Percentiles rank a stretch among this genome's conserved stretches.
These are phyloP conservation scores for Cantharis flavilabris DNA, from an alignment of 2,888 invertebrate species.

Conservation along the genomic window DNA sequence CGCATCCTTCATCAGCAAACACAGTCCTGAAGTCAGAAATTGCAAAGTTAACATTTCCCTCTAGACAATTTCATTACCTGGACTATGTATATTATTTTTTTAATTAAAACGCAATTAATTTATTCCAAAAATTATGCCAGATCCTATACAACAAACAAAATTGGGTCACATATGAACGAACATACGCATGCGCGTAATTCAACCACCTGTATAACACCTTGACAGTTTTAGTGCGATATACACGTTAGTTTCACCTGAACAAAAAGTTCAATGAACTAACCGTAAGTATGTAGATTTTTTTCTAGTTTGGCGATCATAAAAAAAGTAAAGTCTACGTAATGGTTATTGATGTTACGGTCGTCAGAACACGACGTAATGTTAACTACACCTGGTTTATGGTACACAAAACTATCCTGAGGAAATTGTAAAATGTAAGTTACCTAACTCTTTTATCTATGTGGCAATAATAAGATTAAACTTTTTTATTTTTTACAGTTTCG, in stretches of 20 bases:
- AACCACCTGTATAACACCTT: conserved; percentile 38
- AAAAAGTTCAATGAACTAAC: conserved; percentile 37
- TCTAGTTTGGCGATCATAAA: conserved; percentile 23
- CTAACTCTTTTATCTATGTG: conserved; percentile 33
- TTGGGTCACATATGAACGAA: background rate
- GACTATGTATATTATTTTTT: too few species aligned
- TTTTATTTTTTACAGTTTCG: background rate
- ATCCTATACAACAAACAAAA: background rate
- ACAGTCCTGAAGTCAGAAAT: too few species aligned
- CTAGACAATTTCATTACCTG: too few species aligned
- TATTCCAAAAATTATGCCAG: background rate
- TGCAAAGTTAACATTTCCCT: too few species aligned
- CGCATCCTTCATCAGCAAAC: too few species aligned
- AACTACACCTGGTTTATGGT: conserved; percentile 1
- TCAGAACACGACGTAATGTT: conserved; percentile 23
- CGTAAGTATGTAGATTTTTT: conserved; percentile 35
- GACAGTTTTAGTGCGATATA: conserved; percentile 30
- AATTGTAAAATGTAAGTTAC: conserved; percentile 29
- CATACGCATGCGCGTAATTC: conserved; percentile 28
- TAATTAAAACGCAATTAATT: too few species aligned
- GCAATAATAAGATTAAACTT: conserved; percentile 23
- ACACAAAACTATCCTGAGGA: conserved; percentile 26
- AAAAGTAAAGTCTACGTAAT: conserved; percentile 30
- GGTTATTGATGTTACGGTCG: conserved; percentile 34
- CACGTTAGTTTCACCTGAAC: conserved; percentile 33